Evolutionary conservation across 2,888 invertebrate genomes (phyloP).

Genomic region (Drosophila paramelanica): DNA sequence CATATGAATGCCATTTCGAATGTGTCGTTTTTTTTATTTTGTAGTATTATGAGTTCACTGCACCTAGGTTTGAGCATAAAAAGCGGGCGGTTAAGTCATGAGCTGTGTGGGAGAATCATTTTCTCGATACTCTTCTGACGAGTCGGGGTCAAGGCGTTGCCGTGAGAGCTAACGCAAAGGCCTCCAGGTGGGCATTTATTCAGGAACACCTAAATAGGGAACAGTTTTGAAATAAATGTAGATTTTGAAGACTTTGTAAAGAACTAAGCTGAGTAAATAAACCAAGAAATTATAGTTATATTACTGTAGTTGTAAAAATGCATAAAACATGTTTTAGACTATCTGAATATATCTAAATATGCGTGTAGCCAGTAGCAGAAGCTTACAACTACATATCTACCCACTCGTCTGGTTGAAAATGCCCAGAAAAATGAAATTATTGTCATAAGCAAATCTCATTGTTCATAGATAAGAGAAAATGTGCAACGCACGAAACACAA

Average conservation of each 20-base stretch:
- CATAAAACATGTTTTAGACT: not conserved
- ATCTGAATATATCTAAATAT: not conserved
- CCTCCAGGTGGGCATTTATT: slow-evolving; percentile 33
- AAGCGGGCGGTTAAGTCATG: slow-evolving; percentile 21
- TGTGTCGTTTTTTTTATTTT: slow-evolving; percentile 46
- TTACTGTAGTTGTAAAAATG: too few relatives aligned
- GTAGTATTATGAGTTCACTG: slow-evolving; percentile 64
- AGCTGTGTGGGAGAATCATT: slow-evolving; percentile 45
- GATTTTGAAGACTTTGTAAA: not conserved
- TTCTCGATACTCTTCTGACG: slow-evolving; percentile 13
- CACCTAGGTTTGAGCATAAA: slow-evolving; percentile 48
- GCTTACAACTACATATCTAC: slow-evolving; percentile 6
- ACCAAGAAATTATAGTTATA: not conserved
- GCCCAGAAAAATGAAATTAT: slow-evolving; percentile 44
- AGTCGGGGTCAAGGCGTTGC: slow-evolving; percentile 33
- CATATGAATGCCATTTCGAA: slow-evolving; percentile 67
- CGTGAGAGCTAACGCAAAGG: slow-evolving; percentile 29
- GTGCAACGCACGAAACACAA: slow-evolving; percentile 57
- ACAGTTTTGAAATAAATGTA: not conserved
- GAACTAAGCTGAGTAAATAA: not conserved
- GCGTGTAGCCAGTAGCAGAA: not conserved
- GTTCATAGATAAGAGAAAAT: slow-evolving; percentile 61
- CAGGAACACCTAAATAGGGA: not conserved
- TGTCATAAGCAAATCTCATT: slow-evolving; percentile 66
- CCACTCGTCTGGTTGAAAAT: slow-evolving; percentile 12